A percentile compares a stretch with the other conserved stretches of the same genome.
phyloP scores from a whole-genome alignment of 1,140 invertebrate genomes.

The Rhopalosiphum padi region DNA sequence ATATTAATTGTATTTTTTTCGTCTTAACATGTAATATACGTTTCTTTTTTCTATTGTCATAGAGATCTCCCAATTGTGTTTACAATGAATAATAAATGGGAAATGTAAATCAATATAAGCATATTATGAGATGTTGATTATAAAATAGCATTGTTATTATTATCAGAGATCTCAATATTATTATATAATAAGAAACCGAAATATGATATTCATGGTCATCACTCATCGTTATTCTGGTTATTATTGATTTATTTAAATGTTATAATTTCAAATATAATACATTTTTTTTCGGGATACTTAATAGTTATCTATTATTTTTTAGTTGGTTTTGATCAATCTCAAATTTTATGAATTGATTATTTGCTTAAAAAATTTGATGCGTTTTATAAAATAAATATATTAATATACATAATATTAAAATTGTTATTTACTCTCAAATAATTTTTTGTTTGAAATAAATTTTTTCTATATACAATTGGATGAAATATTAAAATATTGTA shows the following conservation, averaged over 20 bases:
- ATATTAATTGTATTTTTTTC: neutral
- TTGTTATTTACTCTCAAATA: neutral
- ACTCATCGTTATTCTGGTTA: neutral
- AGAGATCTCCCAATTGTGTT: neutral
- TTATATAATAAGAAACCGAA: neutral
- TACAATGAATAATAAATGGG: neutral
- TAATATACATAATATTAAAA: neutral
- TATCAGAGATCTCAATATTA: neutral
- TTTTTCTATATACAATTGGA: neutral
- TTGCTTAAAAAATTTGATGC: neutral
- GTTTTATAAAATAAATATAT: neutral
- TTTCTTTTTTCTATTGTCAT: constrained; percentile 8
- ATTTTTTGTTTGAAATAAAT: neutral
- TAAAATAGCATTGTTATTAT: constrained; percentile 3
- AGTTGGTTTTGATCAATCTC: neutral
- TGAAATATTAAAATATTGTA: neutral
- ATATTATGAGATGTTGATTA: neutral
- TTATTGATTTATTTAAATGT: neutral
- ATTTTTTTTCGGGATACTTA: neutral
- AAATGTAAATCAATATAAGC: neutral
- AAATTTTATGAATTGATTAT: neutral
- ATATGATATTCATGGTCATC: neutral
- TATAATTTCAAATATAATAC: neutral
- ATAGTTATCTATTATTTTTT: neutral
- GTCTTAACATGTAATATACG: neutral